Evolutionary conservation across 2,113 vertebrate genomes (phyloP), one percentile per base, ranked within the genome.

Genomic region (Sebastes schlegelii): DNA sequence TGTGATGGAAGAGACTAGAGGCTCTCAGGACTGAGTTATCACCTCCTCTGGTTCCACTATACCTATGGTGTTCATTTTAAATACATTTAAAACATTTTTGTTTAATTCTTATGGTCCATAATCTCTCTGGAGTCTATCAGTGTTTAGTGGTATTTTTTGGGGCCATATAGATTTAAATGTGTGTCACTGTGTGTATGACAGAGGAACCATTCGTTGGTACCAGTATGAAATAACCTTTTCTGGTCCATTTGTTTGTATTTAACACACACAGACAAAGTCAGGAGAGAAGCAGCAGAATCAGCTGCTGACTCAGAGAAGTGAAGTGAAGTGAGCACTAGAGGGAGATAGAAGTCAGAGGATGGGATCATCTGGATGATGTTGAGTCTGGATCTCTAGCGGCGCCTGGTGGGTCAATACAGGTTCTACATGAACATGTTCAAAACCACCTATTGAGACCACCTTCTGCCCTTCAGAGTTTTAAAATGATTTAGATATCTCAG

Each of bases 321-420:
- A 23, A 21, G 2, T 42, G 7, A 34, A n/a, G 0, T 68, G 19
- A 23, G 12, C 90, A 80, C 85, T 82, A 91, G 92, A 83, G 86
- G 86, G 89, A 72, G 86, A 49, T 66, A 21, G 23, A 83, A 72
- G 17, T 5, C 48, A 63, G 8, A 54, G 21, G 46, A 60, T 43
- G 23, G 10, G 19, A 45, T 14, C 6, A 8, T 1, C 13, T 62
- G 11, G 3, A 12, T 4, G n/a, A 16, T 8, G 46, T 19, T 26
- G n/a, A 23, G 13, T 1, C 19, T 63, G 75, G 64, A 63, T 46
- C 9, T 85, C 26, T 82, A 77, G 70, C 9, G 79, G 0, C 83
- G 45, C 51, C 86, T 83, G n/a, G 17, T 81, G 86, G 12, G 2
- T 58, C 0, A 17, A 10, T 10, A 2, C 0, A 4, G 2, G 42